A percentile compares a stretch with the other conserved stretches of the same genome.
Conservation (phyloP, 2,113 vertebrate genomes). For the Desmodus rotundus region DNA sequence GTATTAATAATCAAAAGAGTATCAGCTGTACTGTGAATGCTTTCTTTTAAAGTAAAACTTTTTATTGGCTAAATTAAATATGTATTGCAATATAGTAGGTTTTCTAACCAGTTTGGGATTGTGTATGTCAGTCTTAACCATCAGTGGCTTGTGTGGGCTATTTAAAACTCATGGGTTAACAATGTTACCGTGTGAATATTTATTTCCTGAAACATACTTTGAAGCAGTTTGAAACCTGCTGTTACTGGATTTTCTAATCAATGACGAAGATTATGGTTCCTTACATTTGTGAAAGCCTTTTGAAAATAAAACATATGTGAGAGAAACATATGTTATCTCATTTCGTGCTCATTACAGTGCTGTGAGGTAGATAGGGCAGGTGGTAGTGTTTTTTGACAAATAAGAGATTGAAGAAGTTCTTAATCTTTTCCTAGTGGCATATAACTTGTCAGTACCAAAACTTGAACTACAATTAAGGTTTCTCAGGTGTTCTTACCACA, state of each 20-base stretch:
- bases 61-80: slow-evolving; percentile 45
- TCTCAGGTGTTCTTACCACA: not conserved
- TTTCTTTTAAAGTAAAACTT: slow-evolving; percentile 50
- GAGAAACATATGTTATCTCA: slow-evolving; percentile 42
- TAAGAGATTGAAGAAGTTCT: not conserved
- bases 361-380: slow-evolving; percentile 38
- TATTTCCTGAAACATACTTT: slow-evolving; percentile 52
- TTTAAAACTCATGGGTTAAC: slow-evolving; percentile 50
- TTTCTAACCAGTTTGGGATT: slow-evolving; percentile 46
- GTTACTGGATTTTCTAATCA: slow-evolving; percentile 51
- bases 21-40: not conserved
- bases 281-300: slow-evolving; percentile 44
- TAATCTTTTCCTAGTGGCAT: not conserved
- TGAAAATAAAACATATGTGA: slow-evolving; percentile 28
- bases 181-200: slow-evolving; percentile 58
- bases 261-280: slow-evolving; percentile 34
- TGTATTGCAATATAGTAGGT: slow-evolving; percentile 42
- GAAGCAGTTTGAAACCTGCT: slow-evolving; percentile 55
- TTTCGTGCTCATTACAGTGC: slow-evolving; percentile 35
- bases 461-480: slow-evolving; percentile 23
- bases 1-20: slow-evolving; percentile 33
- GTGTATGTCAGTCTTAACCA: slow-evolving; percentile 37
- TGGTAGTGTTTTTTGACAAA: slow-evolving; percentile 49
- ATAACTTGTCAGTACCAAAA: slow-evolving; percentile 20
- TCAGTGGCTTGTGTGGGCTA: slow-evolving; percentile 40